A percentile compares a stretch with the other conserved stretches of the same genome.
These are phyloP conservation scores for Drosophila parthenogenetica DNA, from an alignment of 2,888 invertebrate species.

Conservation along the genomic window DNA sequence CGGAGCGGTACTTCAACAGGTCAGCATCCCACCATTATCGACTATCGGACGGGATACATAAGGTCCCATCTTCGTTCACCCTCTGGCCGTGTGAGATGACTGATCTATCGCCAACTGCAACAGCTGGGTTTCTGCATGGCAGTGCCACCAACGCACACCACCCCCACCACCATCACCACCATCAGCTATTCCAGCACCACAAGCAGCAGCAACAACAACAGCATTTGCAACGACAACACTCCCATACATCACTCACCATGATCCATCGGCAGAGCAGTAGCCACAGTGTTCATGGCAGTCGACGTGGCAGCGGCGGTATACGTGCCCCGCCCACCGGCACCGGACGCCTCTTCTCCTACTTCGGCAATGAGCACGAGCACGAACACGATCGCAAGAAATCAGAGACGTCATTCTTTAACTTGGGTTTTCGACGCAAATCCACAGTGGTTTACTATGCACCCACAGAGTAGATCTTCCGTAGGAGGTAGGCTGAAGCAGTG, in stretches of 20 bases:
- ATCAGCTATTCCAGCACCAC: conserved; percentile 66
- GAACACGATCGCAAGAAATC: conserved; percentile 84
- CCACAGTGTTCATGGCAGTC: conserved; percentile 69
- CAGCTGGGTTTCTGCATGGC: conserved; percentile 82
- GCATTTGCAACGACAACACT: conserved; percentile 75
- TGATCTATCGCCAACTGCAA: conserved; percentile 85
- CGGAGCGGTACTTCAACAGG: conserved; percentile 85
- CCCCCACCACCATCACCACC: conserved; percentile 52
- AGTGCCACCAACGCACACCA: conserved; percentile 70
- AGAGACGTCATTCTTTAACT: conserved; percentile 85
- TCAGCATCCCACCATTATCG: conserved; percentile 85
- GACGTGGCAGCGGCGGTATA: conserved; percentile 62
- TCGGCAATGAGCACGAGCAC: conserved; percentile 83
- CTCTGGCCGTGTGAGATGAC: conserved; percentile 97
- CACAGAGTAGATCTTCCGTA: conserved; percentile 71
- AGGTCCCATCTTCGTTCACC: conserved; percentile 96
- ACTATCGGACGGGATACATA: conserved; percentile 89
- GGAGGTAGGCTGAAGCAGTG: too few relatives aligned
- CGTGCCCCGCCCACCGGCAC: conserved; percentile 75
- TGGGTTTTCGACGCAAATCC: conserved; percentile 84
- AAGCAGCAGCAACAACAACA: conserved; percentile 68
- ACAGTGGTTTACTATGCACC: conserved; percentile 84
- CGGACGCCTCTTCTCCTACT: conserved; percentile 84
- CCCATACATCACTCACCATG: conserved; percentile 75
- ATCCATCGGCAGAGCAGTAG: conserved; percentile 76